These are phyloP conservation scores for Chaitophorus viminalis DNA, from an alignment of 2,888 invertebrate genomes.

Conservation along the genomic window DNA sequence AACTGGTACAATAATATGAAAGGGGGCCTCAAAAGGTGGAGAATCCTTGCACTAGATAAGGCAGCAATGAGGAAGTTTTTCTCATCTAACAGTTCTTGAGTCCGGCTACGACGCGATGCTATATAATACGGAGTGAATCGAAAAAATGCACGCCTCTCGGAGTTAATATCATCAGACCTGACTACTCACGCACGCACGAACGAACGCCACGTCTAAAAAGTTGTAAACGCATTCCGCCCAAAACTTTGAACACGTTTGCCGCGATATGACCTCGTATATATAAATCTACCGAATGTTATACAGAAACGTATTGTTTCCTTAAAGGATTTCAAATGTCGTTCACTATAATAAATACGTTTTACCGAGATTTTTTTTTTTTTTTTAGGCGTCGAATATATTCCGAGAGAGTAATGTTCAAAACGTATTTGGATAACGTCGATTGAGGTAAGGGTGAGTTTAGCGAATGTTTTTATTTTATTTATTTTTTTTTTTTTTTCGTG, in stretches of 20 bases:
- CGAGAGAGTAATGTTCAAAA: slow-evolving; percentile 22
- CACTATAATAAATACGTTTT: not conserved
- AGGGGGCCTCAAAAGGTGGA: too few species aligned
- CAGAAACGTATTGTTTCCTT: not conserved
- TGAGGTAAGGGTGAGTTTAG: slow-evolving; percentile 15
- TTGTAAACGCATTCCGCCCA: not conserved
- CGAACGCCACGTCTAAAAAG: not conserved
- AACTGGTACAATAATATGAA: too few species aligned
- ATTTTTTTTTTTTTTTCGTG: too few species aligned
- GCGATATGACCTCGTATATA: not conserved
- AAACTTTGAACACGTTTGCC: not conserved
- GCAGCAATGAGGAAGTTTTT: not conserved
- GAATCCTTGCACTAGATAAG: too few species aligned
- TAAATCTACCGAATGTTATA: not conserved
- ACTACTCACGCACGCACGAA: not conserved
- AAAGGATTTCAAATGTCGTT: not conserved
- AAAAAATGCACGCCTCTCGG: not conserved
- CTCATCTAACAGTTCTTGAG: not conserved
- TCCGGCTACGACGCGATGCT: too few species aligned
- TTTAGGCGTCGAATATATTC: slow-evolving; percentile 24
- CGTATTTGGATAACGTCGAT: slow-evolving; percentile 10
- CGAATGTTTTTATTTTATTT: too few species aligned
- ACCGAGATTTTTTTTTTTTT: not conserved
- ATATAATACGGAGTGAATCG: not conserved
- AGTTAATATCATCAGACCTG: too few species aligned